Evolutionary conservation across 2,113 vertebrate species (phyloP).

Genomic region (Pelecanoides urinatrix): DNA sequence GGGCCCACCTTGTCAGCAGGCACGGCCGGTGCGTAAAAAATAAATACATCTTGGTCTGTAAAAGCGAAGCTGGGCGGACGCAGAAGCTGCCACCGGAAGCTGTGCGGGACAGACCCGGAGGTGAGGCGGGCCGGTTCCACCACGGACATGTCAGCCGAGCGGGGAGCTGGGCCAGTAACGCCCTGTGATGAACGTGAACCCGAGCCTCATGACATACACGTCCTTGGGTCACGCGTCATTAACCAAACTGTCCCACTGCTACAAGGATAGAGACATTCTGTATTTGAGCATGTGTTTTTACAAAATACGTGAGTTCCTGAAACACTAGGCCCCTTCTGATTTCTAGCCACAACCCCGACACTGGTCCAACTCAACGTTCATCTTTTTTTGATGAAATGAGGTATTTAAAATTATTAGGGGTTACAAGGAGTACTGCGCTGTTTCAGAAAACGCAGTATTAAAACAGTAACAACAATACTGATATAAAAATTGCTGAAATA

Average conservation of each 20-base stretch:
- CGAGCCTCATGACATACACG: rapidly evolving
- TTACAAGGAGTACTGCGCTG: background rate
- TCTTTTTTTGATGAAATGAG: background rate
- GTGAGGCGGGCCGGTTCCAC: background rate
- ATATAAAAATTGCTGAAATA: background rate
- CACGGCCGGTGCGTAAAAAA: background rate
- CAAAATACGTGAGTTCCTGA: no score
- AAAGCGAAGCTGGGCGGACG: background rate
- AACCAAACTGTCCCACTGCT: rapidly evolving
- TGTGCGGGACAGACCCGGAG: no score
- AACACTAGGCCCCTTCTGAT: background rate
- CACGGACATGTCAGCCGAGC: no score
- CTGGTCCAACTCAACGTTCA: no score
- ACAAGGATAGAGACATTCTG: rapidly evolving
- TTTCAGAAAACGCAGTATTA: background rate
- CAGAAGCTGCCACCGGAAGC: no score
- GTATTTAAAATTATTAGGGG: background rate
- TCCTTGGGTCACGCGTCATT: rapidly evolving
- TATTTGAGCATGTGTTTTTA: rapidly evolving
- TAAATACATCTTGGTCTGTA: background rate
- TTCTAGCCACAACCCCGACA: background rate
- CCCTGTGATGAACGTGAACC: rapidly evolving
- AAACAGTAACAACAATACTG: background rate
- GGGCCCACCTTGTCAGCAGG: background rate
- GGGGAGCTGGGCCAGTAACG: rapidly evolving